Percentiles rank a stretch among this genome's conserved stretches.
phyloP scores from a whole-genome alignment of 2,113 vertebrate species.

The Sinocyclocheilus anshuiensis region DNA sequence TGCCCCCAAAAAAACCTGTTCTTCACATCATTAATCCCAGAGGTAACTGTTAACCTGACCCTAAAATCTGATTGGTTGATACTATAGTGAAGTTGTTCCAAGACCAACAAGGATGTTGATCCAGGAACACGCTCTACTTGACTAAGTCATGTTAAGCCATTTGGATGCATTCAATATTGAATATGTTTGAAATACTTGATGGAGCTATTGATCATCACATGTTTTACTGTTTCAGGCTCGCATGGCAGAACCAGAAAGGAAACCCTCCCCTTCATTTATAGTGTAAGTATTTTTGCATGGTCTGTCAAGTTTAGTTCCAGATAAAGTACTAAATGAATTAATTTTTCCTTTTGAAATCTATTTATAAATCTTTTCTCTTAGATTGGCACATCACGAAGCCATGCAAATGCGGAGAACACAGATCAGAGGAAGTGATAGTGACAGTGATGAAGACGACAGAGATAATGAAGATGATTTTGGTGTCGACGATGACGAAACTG shows the following conservation, averaged over 20 bases:
- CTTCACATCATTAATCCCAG: too few species aligned
- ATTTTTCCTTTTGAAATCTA: background rate
- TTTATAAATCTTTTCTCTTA: conserved; percentile 51
- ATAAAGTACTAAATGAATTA: background rate
- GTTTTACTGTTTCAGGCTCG: conserved; percentile 65
- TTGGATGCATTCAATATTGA: too few species aligned
- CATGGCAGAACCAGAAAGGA: conserved; percentile 56
- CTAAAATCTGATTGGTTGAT: too few species aligned
- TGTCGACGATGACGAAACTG: conserved; percentile 62
- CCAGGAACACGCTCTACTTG: too few species aligned
- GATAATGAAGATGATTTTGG: conserved; percentile 27
- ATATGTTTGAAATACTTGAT: too few species aligned
- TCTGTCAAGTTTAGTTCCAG: background rate
- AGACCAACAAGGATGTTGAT: too few species aligned
- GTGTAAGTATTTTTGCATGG: conserved; percentile 67
- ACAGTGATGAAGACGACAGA: conserved; percentile 76
- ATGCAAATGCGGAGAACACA: conserved; percentile 83
- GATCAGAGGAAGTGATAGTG: conserved; percentile 78
- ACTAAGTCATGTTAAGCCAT: too few species aligned
- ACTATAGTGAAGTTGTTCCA: too few species aligned
- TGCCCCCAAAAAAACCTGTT: too few species aligned
- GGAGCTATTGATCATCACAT: background rate
- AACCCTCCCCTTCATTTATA: conserved; percentile 64
- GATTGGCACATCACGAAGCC: conserved; percentile 81
- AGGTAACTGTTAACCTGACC: too few species aligned